Percentiles rank a stretch among this genome's conserved stretches.
These are phyloP conservation scores for Crossaster papposus DNA, from an alignment of 53 echinoderm and acorn worm genomes.

Conservation along the genomic window DNA sequence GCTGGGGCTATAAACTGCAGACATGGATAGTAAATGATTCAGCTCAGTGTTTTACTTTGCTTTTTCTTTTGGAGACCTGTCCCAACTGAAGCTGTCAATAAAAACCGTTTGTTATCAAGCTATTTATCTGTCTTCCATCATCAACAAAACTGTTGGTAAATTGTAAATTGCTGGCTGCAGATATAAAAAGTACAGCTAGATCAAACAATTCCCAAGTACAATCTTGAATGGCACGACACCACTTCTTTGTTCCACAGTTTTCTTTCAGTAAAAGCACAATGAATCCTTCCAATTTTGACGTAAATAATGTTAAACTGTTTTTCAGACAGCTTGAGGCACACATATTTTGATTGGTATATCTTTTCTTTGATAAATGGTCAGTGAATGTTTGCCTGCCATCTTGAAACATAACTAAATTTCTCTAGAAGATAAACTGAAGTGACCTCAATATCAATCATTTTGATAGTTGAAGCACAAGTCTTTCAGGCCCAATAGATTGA, in stretches of 20 bases:
- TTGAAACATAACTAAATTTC: conserved; percentile 12
- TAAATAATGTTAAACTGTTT: neutral
- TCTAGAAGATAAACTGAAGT: neutral
- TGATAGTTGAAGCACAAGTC: too few species aligned
- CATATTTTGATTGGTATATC: conserved; percentile 30
- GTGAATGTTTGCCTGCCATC: conserved; percentile 14
- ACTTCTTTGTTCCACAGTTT: neutral
- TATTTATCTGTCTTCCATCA: conserved; percentile 8
- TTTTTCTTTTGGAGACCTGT: neutral
- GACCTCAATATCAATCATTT: conserved; percentile 3
- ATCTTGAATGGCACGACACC: neutral
- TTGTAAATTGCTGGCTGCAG: neutral
- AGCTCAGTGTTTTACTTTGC: neutral
- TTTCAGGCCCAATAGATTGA: too few species aligned
- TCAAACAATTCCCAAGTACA: neutral
- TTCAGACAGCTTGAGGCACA: neutral
- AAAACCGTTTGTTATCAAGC: neutral
- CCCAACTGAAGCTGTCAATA: conserved; percentile 7
- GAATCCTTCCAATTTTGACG: neutral
- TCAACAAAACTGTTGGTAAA: neutral
- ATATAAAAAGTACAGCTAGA: conserved; percentile 14
- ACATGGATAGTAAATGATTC: neutral
- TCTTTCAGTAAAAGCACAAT: conserved; percentile 5
- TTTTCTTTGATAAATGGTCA: conserved; percentile 12
- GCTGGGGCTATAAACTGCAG: neutral